A percentile compares a stretch with the other conserved stretches of the same genome.
These are phyloP conservation scores for Pelmatolapia mariae DNA, from an alignment of 2,113 vertebrate species.

Conservation along the genomic window DNA sequence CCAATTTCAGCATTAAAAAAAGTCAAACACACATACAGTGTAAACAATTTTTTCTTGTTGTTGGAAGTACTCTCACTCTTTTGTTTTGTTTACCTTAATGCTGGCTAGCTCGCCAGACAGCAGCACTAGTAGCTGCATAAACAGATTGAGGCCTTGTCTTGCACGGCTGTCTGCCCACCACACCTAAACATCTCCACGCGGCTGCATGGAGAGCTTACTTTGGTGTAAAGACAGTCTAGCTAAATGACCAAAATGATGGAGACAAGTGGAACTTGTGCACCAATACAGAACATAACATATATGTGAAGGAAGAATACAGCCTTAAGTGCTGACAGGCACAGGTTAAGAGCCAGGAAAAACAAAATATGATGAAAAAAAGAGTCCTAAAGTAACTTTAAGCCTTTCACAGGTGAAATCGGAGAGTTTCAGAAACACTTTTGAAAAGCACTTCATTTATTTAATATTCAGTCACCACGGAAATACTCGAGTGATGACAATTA, in stretches of 20 bases:
- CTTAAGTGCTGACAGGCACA: background rate
- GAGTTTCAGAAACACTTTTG: background rate
- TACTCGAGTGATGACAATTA: background rate
- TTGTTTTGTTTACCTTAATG: slow-evolving; percentile 19
- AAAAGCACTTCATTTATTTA: background rate
- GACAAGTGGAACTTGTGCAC: background rate
- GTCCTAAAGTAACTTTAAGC: background rate
- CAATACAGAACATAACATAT: background rate
- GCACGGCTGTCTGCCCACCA: slow-evolving; percentile 29
- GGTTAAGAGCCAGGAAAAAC: background rate
- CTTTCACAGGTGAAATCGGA: background rate
- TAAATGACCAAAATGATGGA: background rate
- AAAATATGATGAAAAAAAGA: background rate
- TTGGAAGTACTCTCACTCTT: background rate
- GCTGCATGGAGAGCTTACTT: background rate
- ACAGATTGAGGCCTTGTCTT: background rate
- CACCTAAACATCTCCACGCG: slow-evolving; percentile 1
- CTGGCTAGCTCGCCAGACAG: background rate
- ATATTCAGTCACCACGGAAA: background rate
- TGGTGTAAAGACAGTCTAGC: background rate
- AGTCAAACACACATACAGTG: background rate
- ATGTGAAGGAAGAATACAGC: background rate
- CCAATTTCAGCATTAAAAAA: background rate
- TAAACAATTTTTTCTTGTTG: background rate
- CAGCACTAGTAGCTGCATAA: background rate